Conservation (phyloP, 1,140 invertebrate species). For the Dolichoris vasculosae region DNA sequence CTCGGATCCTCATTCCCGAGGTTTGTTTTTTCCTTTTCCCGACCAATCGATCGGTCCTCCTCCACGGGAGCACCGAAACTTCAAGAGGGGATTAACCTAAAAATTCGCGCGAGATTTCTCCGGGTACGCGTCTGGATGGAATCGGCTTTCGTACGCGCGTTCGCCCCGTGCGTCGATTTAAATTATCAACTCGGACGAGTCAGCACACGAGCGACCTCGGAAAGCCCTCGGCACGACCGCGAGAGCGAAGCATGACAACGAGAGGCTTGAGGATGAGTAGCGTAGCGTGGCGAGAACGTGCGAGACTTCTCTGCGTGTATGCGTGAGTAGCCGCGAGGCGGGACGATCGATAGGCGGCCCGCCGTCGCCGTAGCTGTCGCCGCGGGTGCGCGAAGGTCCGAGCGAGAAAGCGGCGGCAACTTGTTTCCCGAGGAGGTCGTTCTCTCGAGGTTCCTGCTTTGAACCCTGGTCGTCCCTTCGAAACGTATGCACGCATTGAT, state of each 20-base stretch:
- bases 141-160: not conserved
- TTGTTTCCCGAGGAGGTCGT: not conserved
- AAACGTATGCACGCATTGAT: no score
- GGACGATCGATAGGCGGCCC: slow-evolving; percentile 5
- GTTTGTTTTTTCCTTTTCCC: not conserved
- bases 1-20: not conserved
- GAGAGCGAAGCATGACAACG: not conserved
- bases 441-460: not conserved
- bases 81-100: not conserved
- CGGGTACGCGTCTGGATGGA: not conserved
- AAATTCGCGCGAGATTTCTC: not conserved
- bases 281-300: not conserved
- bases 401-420: no score
- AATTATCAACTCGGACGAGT: not conserved
- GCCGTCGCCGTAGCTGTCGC: not conserved
- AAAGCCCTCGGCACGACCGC: not conserved
- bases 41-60: not conserved
- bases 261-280: not conserved
- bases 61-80: not conserved
- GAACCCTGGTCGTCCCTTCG: no score
- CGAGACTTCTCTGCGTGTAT: not conserved
- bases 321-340: not conserved
- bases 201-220: not conserved
- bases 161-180: not conserved
- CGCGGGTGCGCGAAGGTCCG: no score